Percentiles rank a stretch among this genome's conserved stretches.
These are phyloP conservation scores for Bombus waltoni DNA, from an alignment of 1,140 invertebrate species.

Conservation along the genomic window DNA sequence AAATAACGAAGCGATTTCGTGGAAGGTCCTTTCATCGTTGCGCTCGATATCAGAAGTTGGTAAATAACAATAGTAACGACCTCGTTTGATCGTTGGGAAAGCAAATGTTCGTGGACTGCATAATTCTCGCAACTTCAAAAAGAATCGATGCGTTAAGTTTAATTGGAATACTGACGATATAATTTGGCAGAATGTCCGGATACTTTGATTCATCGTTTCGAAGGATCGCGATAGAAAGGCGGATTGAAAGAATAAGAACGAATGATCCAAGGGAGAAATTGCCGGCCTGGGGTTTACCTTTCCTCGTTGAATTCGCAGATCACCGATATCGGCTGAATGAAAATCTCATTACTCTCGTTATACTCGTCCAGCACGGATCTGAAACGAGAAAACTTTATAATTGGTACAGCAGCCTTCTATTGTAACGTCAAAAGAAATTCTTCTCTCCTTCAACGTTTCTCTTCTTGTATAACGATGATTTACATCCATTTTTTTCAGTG, in stretches of 20 bases:
- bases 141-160: neutral
- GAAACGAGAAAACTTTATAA: slow-evolving; percentile 49
- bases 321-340: slow-evolving; percentile 30
- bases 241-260: slow-evolving; percentile 7
- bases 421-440: slow-evolving; percentile 28
- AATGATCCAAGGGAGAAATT: slow-evolving; percentile 21
- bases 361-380: neutral
- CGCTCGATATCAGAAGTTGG: neutral
- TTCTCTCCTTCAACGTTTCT: neutral
- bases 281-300: slow-evolving; percentile 1
- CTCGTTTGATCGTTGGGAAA: neutral
- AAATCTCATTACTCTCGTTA: slow-evolving; percentile 46
- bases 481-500: neutral
- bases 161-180: slow-evolving; percentile 22
- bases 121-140: neutral
- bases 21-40: neutral
- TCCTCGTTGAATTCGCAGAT: slow-evolving; percentile 18
- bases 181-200: neutral
- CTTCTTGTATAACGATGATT: neutral
- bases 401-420: slow-evolving; percentile 10
- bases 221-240: neutral
- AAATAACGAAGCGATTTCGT: neutral
- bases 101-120: neutral
- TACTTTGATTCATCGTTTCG: neutral
- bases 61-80: neutral